Evolutionary conservation across 2,888 invertebrate species (phyloP).

Genomic region (Macropis europaea): DNA sequence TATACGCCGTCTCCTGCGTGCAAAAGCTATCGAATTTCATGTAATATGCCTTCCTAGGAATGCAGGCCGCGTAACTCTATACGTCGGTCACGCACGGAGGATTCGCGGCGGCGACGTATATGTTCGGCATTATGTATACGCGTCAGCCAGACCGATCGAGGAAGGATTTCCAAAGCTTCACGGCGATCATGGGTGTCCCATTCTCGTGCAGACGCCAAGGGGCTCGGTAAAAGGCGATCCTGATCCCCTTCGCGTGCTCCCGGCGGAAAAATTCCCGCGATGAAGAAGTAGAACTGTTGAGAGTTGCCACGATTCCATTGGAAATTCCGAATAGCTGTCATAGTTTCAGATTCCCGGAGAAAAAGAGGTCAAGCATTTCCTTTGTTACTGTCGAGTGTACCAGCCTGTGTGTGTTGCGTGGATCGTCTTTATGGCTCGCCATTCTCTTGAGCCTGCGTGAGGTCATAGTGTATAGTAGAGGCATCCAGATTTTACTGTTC

Average conservation of each 20-base stretch:
- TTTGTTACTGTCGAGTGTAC: too few species aligned
- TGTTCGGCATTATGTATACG: constrained; percentile 51
- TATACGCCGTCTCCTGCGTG: constrained; percentile 28
- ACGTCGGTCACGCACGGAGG: constrained; percentile 70
- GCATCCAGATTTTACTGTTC: too few species aligned
- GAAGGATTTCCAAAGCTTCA: constrained; percentile 15
- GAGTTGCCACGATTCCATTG: too few species aligned
- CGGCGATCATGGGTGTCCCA: neutral
- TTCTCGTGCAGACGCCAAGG: neutral
- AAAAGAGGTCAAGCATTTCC: too few species aligned
- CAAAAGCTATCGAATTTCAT: constrained; percentile 71
- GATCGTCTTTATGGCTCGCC: too few species aligned
- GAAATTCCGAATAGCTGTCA: too few species aligned
- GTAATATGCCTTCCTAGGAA: constrained; percentile 65
- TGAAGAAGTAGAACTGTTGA: too few species aligned
- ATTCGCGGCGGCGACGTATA: constrained; percentile 47
- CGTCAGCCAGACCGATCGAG: constrained; percentile 35
- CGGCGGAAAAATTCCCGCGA: neutral
- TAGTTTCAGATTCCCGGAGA: too few species aligned
- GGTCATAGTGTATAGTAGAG: too few species aligned
- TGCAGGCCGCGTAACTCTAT: constrained; percentile 70
- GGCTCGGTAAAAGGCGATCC: neutral
- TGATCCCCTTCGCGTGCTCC: neutral
- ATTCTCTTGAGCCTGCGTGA: too few species aligned
- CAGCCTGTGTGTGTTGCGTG: too few species aligned